phyloP scores from a whole-genome alignment of 2,113 vertebrate genomes.

The Bufo bufo region DNA sequence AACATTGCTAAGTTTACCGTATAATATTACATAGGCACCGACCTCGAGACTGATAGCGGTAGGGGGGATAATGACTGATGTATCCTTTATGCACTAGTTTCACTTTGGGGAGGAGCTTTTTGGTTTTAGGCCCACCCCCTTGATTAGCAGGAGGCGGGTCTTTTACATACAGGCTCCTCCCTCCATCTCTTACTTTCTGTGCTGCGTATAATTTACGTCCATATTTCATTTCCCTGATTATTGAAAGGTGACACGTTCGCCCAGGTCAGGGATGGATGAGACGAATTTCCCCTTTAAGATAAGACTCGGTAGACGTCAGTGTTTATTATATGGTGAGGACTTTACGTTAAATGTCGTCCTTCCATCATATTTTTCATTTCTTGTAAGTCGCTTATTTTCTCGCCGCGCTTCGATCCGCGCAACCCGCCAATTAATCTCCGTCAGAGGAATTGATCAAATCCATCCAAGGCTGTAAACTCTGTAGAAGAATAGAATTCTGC shows the following conservation, averaged over 20 bases:
- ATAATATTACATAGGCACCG: too few species aligned
- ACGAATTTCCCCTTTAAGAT: not conserved
- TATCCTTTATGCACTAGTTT: too few species aligned
- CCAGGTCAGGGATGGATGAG: not conserved
- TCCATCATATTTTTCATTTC: slow-evolving; percentile 50
- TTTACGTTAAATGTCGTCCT: slow-evolving; percentile 29
- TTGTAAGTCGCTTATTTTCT: slow-evolving; percentile 37
- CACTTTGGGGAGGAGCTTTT: too few species aligned
- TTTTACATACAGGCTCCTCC: too few species aligned
- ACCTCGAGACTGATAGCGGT: too few species aligned
- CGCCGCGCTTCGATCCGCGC: slow-evolving; percentile 31
- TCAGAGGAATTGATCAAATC: slow-evolving; percentile 53
- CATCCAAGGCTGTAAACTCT: slow-evolving; percentile 19
- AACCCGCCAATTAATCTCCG: slow-evolving; percentile 50
- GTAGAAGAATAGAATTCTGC: slow-evolving; percentile 19
- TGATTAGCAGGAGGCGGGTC: too few species aligned
- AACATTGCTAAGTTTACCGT: too few species aligned
- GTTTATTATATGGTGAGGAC: slow-evolving; percentile 27
- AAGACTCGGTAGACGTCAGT: not conserved
- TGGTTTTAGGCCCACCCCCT: not conserved
- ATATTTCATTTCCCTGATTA: not conserved
- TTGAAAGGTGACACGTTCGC: not conserved
- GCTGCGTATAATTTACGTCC: not conserved
- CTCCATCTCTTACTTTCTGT: not conserved
- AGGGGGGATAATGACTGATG: too few species aligned